These are phyloP conservation scores for Lymantria dispar DNA, from an alignment of 2,888 invertebrate genomes.

Conservation along the genomic window DNA sequence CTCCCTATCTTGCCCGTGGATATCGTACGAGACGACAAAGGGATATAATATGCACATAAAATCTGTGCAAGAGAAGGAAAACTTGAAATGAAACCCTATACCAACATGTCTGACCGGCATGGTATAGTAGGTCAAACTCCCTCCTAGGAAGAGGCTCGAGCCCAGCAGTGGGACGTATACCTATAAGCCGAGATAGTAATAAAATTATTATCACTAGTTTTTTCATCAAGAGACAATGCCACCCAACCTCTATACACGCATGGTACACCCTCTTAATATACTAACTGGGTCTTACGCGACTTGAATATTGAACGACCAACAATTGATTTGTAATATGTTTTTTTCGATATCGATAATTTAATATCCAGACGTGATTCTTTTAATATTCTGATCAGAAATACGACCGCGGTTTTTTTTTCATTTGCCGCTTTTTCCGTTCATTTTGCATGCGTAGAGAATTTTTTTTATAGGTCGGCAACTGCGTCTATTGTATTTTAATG, in stretches of 20 bases:
- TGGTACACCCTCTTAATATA: slow-evolving; percentile 2
- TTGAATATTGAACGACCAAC: slow-evolving; percentile 23
- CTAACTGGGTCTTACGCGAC: slow-evolving; percentile 24
- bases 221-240: slow-evolving; percentile 1
- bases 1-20: too few relatives aligned
- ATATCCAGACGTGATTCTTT: slow-evolving; percentile 33
- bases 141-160: too few relatives aligned
- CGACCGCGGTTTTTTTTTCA: neutral
- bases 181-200: too few relatives aligned
- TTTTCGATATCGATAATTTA: slow-evolving; percentile 33
- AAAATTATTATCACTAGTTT: too few relatives aligned
- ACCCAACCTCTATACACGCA: neutral
- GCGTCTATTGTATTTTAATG: neutral
- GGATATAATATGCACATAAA: too few relatives aligned
- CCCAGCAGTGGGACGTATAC: too few relatives aligned
- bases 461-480: neutral
- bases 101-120: too few relatives aligned
- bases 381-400: slow-evolving; percentile 1
- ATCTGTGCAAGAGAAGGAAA: too few relatives aligned
- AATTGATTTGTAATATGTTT: slow-evolving; percentile 40
- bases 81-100: too few relatives aligned
- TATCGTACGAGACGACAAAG: too few relatives aligned
- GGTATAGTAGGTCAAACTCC: too few relatives aligned
- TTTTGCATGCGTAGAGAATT: neutral
- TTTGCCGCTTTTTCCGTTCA: neutral